Evolutionary conservation across 2,888 invertebrate genomes (phyloP).

Genomic region (Campoplex capitator): DNA sequence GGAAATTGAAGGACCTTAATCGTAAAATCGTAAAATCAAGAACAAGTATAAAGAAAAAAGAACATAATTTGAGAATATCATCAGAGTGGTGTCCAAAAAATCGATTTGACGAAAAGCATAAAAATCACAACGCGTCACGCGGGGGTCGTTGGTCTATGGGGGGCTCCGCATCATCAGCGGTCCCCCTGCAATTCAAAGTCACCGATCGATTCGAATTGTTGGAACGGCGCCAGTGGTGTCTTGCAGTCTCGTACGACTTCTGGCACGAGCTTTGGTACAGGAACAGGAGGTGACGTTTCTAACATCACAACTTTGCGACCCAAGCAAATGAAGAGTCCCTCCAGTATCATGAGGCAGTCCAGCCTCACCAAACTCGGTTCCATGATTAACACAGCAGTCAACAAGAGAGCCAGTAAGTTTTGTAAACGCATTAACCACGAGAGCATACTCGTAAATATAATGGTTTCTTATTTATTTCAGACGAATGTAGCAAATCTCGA

Average conservation of each 20-base stretch:
- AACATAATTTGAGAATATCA: not conserved
- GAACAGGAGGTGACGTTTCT: conserved; percentile 63
- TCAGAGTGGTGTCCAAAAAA: not conserved
- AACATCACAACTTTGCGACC: conserved; percentile 74
- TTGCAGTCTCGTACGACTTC: conserved; percentile 70
- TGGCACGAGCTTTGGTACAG: conserved; percentile 73
- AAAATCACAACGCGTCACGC: conserved; percentile 83
- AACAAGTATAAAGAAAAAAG: not conserved
- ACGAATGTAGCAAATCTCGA: not conserved
- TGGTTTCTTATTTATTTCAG: conserved; percentile 17
- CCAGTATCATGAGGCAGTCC: conserved; percentile 87
- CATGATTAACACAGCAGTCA: conserved; percentile 88
- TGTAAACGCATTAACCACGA: conserved; percentile 83
- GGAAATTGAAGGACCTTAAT: not conserved
- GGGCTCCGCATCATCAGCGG: conserved; percentile 84
- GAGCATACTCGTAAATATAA: not conserved
- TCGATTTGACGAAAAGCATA: conserved; percentile 33
- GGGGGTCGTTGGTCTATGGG: conserved; percentile 84
- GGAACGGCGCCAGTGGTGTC: conserved; percentile 73
- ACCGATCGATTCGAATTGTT: conserved; percentile 76
- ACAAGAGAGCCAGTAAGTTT: conserved; percentile 84
- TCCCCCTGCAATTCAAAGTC: conserved; percentile 80
- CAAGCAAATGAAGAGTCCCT: conserved; percentile 84
- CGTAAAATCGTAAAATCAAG: not conserved
- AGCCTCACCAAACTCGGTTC: conserved; percentile 88